A percentile compares a stretch with the other conserved stretches of the same genome.
Conservation (phyloP, 64 coral and sea anemone species). For the Montipora foliosa region DNA sequence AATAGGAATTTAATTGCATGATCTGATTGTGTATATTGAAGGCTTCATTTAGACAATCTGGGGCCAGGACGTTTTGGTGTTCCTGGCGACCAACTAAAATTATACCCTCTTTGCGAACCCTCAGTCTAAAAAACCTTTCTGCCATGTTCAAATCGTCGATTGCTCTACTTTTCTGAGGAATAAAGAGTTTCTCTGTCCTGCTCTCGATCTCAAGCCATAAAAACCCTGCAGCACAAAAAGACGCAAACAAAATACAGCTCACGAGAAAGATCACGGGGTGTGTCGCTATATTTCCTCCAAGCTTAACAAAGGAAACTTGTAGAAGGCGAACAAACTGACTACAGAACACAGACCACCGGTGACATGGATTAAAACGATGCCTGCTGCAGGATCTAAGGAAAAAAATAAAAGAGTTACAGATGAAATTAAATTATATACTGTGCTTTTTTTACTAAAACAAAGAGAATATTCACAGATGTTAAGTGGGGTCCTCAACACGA, state of each 20-base stretch:
- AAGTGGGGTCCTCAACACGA: no score
- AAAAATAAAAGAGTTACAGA: neutral
- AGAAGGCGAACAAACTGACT: constrained; percentile 11
- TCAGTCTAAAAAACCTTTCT: constrained; percentile 44
- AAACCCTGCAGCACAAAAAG: constrained; percentile 49
- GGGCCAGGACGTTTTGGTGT: neutral
- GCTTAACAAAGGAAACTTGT: neutral
- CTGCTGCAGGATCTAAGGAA: neutral
- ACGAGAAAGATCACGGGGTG: constrained; percentile 24
- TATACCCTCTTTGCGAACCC: constrained; percentile 26
- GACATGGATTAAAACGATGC: constrained; percentile 18
- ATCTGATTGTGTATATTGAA: constrained; percentile 39
- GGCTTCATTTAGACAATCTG: constrained; percentile 43
- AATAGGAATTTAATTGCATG: constrained; percentile 24
- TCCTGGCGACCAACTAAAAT: constrained; percentile 17
- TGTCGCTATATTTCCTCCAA: constrained; percentile 33
- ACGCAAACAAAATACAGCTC: constrained; percentile 39
- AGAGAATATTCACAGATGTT: no score
- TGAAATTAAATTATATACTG: no score
- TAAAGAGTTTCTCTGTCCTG: constrained; percentile 59
- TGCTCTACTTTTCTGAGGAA: constrained; percentile 64
- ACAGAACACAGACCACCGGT: constrained; percentile 20
- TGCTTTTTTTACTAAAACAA: no score
- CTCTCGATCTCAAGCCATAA: constrained; percentile 53
- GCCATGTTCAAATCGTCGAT: constrained; percentile 64